Evolutionary conservation across 2,113 vertebrate species (phyloP), one percentile per base, ranked within the genome.

Genomic region (Fulica atra): DNA sequence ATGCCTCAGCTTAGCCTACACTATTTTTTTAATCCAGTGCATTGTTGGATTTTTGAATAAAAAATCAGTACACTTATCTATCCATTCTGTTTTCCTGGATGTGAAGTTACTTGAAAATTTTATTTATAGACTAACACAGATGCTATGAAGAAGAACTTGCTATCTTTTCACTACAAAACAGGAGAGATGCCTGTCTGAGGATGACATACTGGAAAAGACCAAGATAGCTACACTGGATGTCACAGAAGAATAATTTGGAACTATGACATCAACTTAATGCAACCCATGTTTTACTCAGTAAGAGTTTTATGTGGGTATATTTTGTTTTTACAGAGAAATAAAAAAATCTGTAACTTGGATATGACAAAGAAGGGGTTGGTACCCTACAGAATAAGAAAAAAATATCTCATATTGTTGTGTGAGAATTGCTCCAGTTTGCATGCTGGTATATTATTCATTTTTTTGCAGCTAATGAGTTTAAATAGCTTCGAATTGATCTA

Each of bases 81-180:
- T 80, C 63, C 36, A 54, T 33, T 28, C 53, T 70, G 17, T 50
- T 90, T 51, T 48, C 29, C 48, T 57, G 61, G 59, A 61, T 81
- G 35, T 81, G 66, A 89, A 80, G 46, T 93, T 72, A 44, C 61
- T 80, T 74, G 21, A 36, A 36, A 54, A 63, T 91, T 56, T 83
- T 86, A 93, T 91, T 93, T 93, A 85, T 84, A 57, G 72, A 66
- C n/a, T 88, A 29, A 81, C 57, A 64, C 77, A 93, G 78, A 92
- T 80, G 76, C 77, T 92, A 26, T 88, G 71, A 53, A 71, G 80
- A 86, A 70, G 54, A 93, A 15, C 76, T 93, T 88, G 82, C 16
- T 91, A 53, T 79, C 51, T 79, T 81, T 85, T 92, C 53, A 0
- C 79, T 57, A 54, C 71, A 92, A 74, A 96, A 68, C 35, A 64